Base-by-base conservation (phyloP, 2,797 vertebrate species). In the Alauda arvensis region DNA sequence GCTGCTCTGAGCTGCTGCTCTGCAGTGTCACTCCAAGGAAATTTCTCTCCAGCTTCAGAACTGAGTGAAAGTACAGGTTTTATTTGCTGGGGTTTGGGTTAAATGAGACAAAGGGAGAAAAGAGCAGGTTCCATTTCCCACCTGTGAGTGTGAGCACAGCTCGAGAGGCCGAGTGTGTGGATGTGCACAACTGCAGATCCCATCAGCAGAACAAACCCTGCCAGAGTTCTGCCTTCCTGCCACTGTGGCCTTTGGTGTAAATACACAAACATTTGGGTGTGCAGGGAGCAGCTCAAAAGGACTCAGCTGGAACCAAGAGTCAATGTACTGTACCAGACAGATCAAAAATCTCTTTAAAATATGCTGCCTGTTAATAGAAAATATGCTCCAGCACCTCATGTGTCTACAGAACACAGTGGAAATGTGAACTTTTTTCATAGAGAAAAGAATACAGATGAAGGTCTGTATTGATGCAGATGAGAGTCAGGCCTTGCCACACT, bases 341-440 rank as follows among this genome's bases (percentile, higher is more conserved):
- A 62, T 20, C 26, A 45, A n/a, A 23, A 52, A 62, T 37, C 21
- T 34, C 37, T 91, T 79, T 61, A 59, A 85, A 83, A 77, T 8
- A 5, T 18, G 10, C 23, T 76, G 45, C 1, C 82, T 82, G 10
- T 28, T 57, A n/a, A 34, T 61, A 37, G 57, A 79, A 83, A 68
- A 65, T 39, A n/a, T 3, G 5, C 29, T 51, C 10, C 24, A 72
- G 37, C 9, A 33, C 17, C 28, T 77, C n/a, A 11, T 0, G 1
- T 45, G 49, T 69, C 60, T 60, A 8, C 34, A 77, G 53, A 82
- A 37, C 24, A 5, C 18, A 53, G 42, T 4, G 3, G 39, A 77
- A 72, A 40, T 14, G 23, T 10, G 28, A 5, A 8, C 24, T 49
- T 68, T 12, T 60, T 82, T 55, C 21, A 3, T 14, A 65, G 37